These are phyloP conservation scores for Copsychus sechellarum DNA, from an alignment of 2,113 vertebrate genomes.

Conservation along the genomic window DNA sequence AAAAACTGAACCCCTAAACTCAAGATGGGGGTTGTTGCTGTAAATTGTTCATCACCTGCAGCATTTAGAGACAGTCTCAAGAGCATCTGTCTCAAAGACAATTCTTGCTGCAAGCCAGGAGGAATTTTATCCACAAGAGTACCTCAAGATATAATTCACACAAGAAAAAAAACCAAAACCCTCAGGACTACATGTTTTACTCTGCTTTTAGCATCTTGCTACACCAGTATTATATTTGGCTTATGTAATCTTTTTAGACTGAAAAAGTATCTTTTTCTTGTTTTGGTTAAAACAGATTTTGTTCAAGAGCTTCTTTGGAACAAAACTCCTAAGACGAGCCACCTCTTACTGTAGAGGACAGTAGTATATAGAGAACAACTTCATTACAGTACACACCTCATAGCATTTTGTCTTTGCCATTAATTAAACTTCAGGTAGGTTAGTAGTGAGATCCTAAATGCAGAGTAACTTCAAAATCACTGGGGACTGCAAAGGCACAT, in stretches of 20 bases:
- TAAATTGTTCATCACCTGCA: not conserved
- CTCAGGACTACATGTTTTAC: not conserved
- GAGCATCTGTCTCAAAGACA: not conserved
- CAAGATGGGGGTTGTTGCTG: not conserved
- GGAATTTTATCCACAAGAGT: not conserved
- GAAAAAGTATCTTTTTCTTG: not conserved
- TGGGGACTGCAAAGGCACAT: not conserved
- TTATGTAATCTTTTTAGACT: not conserved
- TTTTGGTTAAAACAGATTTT: not conserved
- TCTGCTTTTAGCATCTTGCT: not conserved
- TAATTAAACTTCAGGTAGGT: not conserved
- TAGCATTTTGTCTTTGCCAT: not conserved
- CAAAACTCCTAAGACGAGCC: not conserved
- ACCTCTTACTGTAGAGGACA: not conserved
- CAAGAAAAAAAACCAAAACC: not conserved
- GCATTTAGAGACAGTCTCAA: not conserved
- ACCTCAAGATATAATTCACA: not conserved
- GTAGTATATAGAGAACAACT: not conserved
- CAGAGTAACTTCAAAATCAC: not conserved
- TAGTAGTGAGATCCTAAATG: not conserved
- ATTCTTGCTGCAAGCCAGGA: not conserved
- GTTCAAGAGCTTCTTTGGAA: not conserved
- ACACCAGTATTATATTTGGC: not conserved
- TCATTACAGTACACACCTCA: not conserved
- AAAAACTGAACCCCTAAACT: not conserved